Conservation (phyloP, 2,113 vertebrate genomes). For the Callopanchax toddi region DNA sequence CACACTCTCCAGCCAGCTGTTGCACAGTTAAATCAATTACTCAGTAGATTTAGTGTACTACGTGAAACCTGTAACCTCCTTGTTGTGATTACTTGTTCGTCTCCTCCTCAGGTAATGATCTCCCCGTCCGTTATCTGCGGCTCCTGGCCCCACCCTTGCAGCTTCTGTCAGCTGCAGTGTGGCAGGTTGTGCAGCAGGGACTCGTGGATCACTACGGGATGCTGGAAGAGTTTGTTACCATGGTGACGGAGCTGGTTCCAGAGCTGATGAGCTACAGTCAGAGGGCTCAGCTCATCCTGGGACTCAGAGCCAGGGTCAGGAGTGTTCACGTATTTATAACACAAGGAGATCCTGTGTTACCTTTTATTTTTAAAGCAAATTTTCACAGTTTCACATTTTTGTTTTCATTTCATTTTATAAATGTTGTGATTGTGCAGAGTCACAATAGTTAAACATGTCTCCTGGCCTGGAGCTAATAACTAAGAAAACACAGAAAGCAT, state of each 20-base stretch:
- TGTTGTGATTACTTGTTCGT: background rate
- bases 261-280: conserved; percentile 83
- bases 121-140: conserved; percentile 66
- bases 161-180: conserved; percentile 79
- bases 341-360: background rate
- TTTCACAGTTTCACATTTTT: too few relatives aligned
- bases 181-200: conserved; percentile 77
- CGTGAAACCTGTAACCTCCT: too few relatives aligned
- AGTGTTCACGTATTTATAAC: background rate
- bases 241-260: conserved; percentile 78
- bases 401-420: background rate
- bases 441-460: background rate
- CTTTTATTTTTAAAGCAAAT: too few relatives aligned
- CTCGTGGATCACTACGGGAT: conserved; percentile 77
- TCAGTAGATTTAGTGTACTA: too few relatives aligned
- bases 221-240: conserved; percentile 81
- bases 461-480: too few relatives aligned
- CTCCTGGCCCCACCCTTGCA: conserved; percentile 77
- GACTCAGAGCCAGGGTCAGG: conserved; percentile 83
- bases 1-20: too few relatives aligned
- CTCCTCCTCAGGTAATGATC: conserved; percentile 58
- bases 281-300: conserved; percentile 81
- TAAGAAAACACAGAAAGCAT: too few relatives aligned
- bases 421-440: background rate
- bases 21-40: too few relatives aligned